Evolutionary conservation across 1,140 invertebrate species (phyloP).

Genomic region (Macrostomum lignano): DNA sequence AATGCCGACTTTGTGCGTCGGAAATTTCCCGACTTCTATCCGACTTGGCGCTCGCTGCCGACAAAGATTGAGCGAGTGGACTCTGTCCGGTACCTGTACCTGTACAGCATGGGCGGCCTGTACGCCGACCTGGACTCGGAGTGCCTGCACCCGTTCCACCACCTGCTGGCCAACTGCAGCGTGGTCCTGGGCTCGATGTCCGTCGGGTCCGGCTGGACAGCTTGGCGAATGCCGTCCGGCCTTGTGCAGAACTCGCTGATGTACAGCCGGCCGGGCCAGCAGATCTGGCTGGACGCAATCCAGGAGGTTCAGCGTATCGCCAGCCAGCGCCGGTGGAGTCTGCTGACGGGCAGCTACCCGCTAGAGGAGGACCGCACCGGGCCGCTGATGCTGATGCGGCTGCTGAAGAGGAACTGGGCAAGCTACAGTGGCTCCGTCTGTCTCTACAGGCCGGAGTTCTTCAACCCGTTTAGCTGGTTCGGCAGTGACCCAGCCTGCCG

Average conservation of each 20-base stretch:
- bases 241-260: constrained; percentile 1
- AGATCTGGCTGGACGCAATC: background rate
- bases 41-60: background rate
- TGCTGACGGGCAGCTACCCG: no score
- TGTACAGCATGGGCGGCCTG: background rate
- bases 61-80: background rate
- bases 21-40: background rate
- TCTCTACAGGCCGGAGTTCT: no score
- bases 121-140: constrained; percentile 1
- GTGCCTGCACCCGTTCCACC: background rate
- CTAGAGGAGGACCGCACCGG: no score
- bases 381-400: no score
- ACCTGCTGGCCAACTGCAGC: background rate
- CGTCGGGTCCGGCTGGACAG: background rate
- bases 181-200: background rate
- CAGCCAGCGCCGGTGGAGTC: no score
- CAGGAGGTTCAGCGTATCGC: background rate
- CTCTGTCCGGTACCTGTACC: background rate
- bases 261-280: background rate
- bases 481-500: no score
- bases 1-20: background rate
- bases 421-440: no score
- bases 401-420: no score
- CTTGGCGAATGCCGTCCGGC: background rate
- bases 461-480: no score